A percentile compares a stretch with the other conserved stretches of the same genome.
phyloP scores from a whole-genome alignment of 2,113 vertebrate genomes.

The Corythornis madagascariensis region DNA sequence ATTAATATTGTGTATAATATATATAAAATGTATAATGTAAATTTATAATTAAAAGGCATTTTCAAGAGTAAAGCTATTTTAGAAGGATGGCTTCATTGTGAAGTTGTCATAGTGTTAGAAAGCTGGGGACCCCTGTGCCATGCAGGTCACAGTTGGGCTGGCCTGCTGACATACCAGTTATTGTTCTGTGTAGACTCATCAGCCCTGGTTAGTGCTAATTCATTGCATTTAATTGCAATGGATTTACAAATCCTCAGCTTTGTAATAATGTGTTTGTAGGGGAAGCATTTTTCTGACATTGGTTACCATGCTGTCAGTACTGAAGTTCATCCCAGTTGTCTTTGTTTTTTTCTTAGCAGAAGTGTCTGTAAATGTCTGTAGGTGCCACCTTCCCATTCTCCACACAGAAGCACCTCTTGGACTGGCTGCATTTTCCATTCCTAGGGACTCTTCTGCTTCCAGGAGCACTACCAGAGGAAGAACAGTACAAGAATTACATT shows the following conservation, averaged over 20 bases:
- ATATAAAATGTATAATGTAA: not conserved
- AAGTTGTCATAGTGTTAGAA: not conserved
- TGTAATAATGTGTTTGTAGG: not conserved
- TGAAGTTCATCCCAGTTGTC: not conserved
- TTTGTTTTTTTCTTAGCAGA: not conserved
- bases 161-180: not conserved
- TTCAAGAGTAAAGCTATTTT: not conserved
- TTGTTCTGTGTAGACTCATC: not conserved
- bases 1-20: not conserved
- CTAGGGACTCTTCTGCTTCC: not conserved
- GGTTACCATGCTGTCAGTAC: not conserved
- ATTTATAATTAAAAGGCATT: not conserved
- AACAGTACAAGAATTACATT: not conserved
- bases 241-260: not conserved
- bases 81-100: not conserved
- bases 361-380: not conserved
- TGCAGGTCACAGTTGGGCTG: not conserved
- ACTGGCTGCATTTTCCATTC: not conserved
- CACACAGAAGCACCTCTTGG: not conserved
- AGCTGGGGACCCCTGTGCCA: not conserved
- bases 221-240: not conserved
- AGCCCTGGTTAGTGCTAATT: not conserved
- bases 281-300: not conserved
- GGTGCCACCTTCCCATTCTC: not conserved
- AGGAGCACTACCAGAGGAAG: not conserved